Percentiles rank a stretch among this genome's conserved stretches.
Evolutionary conservation across 2,113 vertebrate genomes (phyloP).

Genomic region (Trachemys scripta): DNA sequence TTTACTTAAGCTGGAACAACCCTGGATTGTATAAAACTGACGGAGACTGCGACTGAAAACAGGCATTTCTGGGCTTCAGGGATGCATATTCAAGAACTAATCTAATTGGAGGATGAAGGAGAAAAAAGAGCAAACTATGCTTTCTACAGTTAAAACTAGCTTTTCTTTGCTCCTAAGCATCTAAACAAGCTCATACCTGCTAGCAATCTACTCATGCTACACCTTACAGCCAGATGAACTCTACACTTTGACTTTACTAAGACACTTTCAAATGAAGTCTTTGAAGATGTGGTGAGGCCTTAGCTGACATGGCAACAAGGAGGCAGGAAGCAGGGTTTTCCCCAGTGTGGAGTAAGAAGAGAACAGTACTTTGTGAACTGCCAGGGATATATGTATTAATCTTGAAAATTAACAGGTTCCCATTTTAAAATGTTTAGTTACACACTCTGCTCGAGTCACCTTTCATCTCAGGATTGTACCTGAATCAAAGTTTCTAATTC

Average conservation of each 20-base stretch:
- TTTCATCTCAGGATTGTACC: neutral
- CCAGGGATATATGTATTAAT: neutral
- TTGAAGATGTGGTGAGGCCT: neutral
- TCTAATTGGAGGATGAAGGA: neutral
- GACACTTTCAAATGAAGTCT: neutral
- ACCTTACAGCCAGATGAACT: neutral
- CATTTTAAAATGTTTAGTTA: neutral
- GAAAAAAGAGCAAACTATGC: neutral
- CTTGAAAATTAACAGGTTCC: neutral
- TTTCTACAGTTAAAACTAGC: neutral
- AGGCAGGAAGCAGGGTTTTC: neutral
- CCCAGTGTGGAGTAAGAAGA: neutral
- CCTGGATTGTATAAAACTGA: constrained; percentile 27
- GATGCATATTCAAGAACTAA: constrained; percentile 5
- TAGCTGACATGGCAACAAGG: neutral
- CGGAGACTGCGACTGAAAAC: neutral
- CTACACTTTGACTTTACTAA: neutral
- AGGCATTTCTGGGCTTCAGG: constrained; percentile 8
- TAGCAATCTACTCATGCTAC: neutral
- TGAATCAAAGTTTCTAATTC: neutral
- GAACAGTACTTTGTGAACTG: neutral
- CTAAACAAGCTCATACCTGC: neutral
- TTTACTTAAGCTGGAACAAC: constrained; percentile 12
- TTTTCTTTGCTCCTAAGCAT: neutral
- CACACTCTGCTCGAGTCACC: neutral